These are phyloP conservation scores for Cyanistes caeruleus DNA, from an alignment of 2,113 vertebrate genomes.

Conservation along the genomic window DNA sequence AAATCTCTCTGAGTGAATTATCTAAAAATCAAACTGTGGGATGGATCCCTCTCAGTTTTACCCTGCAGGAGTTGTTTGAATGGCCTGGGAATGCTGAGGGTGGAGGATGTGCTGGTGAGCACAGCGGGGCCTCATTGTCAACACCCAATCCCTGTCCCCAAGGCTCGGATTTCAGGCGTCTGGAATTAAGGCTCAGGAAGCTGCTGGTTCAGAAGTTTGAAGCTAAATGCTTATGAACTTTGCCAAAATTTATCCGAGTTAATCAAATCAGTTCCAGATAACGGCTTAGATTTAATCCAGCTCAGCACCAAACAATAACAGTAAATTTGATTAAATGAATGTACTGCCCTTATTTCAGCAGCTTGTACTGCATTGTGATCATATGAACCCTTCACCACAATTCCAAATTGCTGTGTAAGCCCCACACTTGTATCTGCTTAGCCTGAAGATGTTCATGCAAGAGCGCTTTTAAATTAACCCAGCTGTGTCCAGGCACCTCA, in stretches of 20 bases:
- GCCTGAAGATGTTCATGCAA: not conserved
- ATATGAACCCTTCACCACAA: not conserved
- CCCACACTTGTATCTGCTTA: not conserved
- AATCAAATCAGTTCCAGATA: slow-evolving; percentile 31
- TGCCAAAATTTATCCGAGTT: not conserved
- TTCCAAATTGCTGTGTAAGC: not conserved
- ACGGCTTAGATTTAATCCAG: slow-evolving; percentile 32
- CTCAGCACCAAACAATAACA: not conserved
- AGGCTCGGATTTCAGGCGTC: fast-evolving
- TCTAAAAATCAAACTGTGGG: not conserved
- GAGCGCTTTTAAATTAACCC: not conserved
- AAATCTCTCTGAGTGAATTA: not conserved
- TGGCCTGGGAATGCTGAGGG: not conserved
- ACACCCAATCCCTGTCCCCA: not conserved
- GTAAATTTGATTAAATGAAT: not conserved
- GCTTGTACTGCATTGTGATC: not conserved
- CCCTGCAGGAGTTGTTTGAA: not conserved
- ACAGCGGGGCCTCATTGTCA: fast-evolving
- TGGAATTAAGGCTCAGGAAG: not conserved
- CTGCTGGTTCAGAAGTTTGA: not conserved
- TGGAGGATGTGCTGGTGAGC: not conserved
- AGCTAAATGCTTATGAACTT: not conserved
- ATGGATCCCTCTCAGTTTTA: not conserved
- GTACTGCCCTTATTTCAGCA: not conserved
- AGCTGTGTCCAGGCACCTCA: not conserved